Percentiles rank a stretch among this genome's conserved stretches.
These are phyloP conservation scores for Acrocyrtus sp. DNA, from an alignment of 2,888 invertebrate genomes.

Conservation along the genomic window DNA sequence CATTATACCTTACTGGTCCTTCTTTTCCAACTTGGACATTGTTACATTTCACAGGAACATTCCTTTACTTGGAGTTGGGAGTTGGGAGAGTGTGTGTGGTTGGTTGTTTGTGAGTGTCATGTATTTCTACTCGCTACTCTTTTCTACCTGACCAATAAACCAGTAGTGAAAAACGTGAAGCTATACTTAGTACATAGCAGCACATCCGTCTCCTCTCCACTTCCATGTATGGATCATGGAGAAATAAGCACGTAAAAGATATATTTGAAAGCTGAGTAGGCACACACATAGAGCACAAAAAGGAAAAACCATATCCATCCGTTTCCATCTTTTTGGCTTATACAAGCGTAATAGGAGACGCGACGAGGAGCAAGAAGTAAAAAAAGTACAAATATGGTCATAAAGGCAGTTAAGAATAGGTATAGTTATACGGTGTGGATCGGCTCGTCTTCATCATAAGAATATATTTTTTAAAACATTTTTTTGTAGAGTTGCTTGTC, in stretches of 20 bases:
- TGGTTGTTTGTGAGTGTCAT: background rate
- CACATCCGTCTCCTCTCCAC: too few species aligned
- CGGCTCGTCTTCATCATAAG: too few species aligned
- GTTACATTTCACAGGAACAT: background rate
- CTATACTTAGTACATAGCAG: too few species aligned
- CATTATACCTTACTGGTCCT: background rate
- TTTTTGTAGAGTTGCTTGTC: too few species aligned
- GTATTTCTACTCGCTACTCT: background rate
- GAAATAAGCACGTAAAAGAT: background rate
- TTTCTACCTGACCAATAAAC: background rate
- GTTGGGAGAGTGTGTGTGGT: background rate
- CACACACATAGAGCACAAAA: too few species aligned
- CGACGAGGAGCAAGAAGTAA: too few species aligned
- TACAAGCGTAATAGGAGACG: too few species aligned
- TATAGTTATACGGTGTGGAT: background rate
- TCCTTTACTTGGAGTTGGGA: background rate
- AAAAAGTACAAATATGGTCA: constrained; percentile 48
- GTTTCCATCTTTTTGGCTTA: too few species aligned
- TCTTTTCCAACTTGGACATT: constrained; percentile 6
- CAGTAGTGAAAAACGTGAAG: too few species aligned
- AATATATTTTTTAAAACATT: too few species aligned
- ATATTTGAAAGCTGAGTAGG: background rate
- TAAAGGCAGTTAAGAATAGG: constrained; percentile 17
- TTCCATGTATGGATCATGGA: background rate
- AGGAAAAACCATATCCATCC: too few species aligned